Conservation (phyloP, 2,888 invertebrate species). For the Sthenelais limicola region DNA sequence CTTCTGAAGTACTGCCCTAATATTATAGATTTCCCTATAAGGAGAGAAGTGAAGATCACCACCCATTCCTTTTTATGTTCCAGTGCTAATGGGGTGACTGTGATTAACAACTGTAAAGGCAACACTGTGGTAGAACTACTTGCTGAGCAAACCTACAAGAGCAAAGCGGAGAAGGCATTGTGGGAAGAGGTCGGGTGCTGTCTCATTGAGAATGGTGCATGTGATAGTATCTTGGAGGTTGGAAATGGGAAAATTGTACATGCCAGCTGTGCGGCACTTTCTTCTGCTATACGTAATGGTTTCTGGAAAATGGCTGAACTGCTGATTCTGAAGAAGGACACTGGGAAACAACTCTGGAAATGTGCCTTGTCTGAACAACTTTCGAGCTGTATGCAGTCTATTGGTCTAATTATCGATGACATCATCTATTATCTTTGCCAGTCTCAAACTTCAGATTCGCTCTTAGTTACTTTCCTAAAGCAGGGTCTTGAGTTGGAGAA, state of each 20-base stretch:
- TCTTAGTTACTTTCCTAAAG: neutral
- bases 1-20: neutral
- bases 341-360: neutral
- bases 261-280: neutral
- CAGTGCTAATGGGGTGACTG: neutral
- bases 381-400: neutral
- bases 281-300: neutral
- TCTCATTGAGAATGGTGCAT: neutral
- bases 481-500: neutral
- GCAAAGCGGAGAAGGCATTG: neutral
- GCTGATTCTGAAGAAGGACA: neutral
- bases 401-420: neutral
- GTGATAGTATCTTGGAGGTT: neutral
- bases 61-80: neutral
- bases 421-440: neutral
- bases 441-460: neutral
- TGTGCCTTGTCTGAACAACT: neutral
- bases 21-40: neutral
- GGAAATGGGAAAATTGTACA: neutral
- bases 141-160: neutral
- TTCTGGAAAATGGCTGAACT: neutral
- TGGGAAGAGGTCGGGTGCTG: neutral
- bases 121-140: neutral
- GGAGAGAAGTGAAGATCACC: neutral
- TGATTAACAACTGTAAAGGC: neutral